Conservation (phyloP, 2,797 vertebrate species). For the Erethizon dorsatum region DNA sequence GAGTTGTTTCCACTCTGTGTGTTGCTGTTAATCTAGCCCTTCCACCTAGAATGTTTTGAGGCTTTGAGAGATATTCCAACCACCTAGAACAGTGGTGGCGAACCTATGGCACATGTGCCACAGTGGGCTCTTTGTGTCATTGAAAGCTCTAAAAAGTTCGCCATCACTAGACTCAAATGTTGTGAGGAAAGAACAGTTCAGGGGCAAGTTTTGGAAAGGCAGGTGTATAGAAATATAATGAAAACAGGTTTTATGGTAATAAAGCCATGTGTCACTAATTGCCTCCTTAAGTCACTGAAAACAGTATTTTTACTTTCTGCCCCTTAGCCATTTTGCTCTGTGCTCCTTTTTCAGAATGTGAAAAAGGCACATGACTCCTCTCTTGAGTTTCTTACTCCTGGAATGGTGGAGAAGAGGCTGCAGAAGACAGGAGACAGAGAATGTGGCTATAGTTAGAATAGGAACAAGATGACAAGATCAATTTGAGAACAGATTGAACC, state of each 20-base stretch:
- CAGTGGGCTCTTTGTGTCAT: not conserved
- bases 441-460: not conserved
- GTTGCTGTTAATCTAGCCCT: not conserved
- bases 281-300: slow-evolving; percentile 3
- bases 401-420: not conserved
- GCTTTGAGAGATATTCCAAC: not conserved
- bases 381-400: not conserved
- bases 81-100: not conserved
- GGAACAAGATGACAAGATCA: not conserved
- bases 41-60: not conserved
- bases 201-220: not conserved
- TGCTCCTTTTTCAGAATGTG: not conserved
- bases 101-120: not conserved
- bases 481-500: not conserved
- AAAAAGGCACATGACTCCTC: not conserved
- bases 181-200: slow-evolving; percentile 9
- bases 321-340: not conserved
- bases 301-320: not conserved
- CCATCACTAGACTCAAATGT: not conserved
- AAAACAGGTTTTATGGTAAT: not conserved
- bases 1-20: slow-evolving; percentile 12
- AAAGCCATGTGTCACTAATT: not conserved
- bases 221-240: not conserved
- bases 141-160: not conserved
- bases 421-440: not conserved